These are phyloP conservation scores for Nannobrachium achirus DNA, from an alignment of 2,113 vertebrate species.

Conservation along the genomic window DNA sequence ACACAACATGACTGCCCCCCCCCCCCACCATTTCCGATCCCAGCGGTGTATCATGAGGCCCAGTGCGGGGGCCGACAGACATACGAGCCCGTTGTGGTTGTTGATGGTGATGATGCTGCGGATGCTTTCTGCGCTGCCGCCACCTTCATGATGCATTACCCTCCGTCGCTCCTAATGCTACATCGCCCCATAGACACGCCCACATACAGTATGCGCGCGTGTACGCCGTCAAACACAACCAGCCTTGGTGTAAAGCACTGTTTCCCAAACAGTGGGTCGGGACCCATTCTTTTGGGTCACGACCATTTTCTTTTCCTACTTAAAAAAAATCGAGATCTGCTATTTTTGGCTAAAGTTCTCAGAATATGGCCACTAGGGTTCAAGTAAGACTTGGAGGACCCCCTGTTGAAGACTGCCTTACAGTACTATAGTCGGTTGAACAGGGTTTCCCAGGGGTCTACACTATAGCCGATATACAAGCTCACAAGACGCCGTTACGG, in stretches of 20 bases:
- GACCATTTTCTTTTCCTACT: too few species aligned
- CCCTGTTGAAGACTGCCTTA: too few species aligned
- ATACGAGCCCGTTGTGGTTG: slow-evolving; percentile 53
- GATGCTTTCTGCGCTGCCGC: slow-evolving; percentile 41
- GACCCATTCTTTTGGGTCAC: too few species aligned
- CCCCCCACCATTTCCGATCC: slow-evolving; percentile 25
- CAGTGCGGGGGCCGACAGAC: slow-evolving; percentile 48
- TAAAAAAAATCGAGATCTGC: too few species aligned
- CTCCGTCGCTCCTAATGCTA: slow-evolving; percentile 41
- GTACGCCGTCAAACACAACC: too few species aligned
- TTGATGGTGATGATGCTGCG: slow-evolving; percentile 53
- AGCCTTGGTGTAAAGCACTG: background rate
- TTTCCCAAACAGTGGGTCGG: too few species aligned
- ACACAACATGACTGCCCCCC: background rate
- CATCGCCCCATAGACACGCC: background rate
- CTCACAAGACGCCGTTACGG: too few species aligned
- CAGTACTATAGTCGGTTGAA: background rate
- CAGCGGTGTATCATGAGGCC: slow-evolving; percentile 31
- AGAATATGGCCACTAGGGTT: too few species aligned
- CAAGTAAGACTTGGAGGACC: too few species aligned
- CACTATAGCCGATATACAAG: too few species aligned
- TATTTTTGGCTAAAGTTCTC: too few species aligned
- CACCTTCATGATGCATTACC: slow-evolving; percentile 41
- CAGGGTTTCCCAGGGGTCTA: background rate
- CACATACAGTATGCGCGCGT: background rate